Conservation (phyloP, 2,888 invertebrate genomes). For the Homarus gammarus region DNA sequence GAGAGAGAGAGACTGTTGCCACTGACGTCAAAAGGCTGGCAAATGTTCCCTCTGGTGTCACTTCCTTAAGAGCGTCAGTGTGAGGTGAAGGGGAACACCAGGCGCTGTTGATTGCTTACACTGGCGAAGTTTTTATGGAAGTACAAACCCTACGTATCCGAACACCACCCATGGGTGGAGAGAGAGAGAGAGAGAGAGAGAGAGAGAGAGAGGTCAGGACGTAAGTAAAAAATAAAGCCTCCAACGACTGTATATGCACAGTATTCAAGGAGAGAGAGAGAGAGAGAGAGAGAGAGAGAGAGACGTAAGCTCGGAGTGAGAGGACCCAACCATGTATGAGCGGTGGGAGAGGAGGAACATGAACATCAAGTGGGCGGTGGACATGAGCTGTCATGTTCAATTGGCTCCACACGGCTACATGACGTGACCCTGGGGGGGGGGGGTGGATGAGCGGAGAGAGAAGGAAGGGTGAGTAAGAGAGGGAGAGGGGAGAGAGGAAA, state of each 20-base stretch:
- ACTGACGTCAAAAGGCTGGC: no score
- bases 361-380: conserved; percentile 12
- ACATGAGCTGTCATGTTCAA: conserved; percentile 20
- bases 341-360: neutral
- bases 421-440: neutral
- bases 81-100: no score
- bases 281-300: conserved; percentile 33
- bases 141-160: no score
- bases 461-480: neutral
- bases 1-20: conserved; percentile 40
- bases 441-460: no score
- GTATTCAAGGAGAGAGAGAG: conserved; percentile 22
- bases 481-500: neutral
- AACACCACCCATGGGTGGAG: no score
- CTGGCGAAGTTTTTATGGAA: no score
- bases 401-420: neutral
- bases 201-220: conserved; percentile 10
- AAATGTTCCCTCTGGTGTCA: no score
- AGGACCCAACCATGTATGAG: neutral
- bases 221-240: conserved; percentile 8
- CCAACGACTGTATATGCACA: no score
- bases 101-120: no score
- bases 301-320: no score
- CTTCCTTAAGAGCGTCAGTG: no score
- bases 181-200: conserved; percentile 17